Evolutionary conservation across 2,797 vertebrate genomes (phyloP), one percentile per base, ranked within the genome.

Genomic region (Acanthornis magna): DNA sequence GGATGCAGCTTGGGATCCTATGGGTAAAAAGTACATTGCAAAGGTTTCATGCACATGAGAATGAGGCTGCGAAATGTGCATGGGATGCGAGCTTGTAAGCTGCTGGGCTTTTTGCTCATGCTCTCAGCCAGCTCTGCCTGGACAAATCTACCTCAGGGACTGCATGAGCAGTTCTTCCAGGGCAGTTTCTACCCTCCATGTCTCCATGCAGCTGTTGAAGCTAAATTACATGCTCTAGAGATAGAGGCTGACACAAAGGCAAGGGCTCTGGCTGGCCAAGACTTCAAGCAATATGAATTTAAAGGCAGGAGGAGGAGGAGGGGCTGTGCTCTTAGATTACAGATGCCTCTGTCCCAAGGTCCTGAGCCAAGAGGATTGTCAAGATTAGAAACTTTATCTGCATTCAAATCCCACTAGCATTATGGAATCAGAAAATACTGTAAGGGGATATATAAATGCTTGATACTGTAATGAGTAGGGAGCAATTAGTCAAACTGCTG

Each of bases 361-460:
- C 75, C 88, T 32, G 61, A 94, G 95, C 93, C 95, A 95, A 95
- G 58, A 91, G 89, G 95, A 91, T 95, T 91, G 91, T 93, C 57
- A 78, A 89, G 87, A 89, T 82, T 77, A 94, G 96, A 95, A 95
- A 87, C 70, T 55, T 75, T 83, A 72, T 96, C 83, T 91, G 73
- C 62, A 81, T 85, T 95, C 91, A 93, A 93, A 91, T 91, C 77
- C 88, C 91, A 45, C 83, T 55, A 90, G 77, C 87, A 70, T 78
- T 77, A 74, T 72, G 84, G 94, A 93, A 92, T 73, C 80, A 94
- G 53, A 95, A 90, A 94, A 93, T 86, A 82, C 76, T 88, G 85
- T 96, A 94, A 92, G 85, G 32, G 38, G 84, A 88, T 81, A 61
- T 93, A 85, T 63, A 90, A 95, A 91, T 89, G 83, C 83, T 85